phyloP scores from a whole-genome alignment of 2,113 vertebrate species.

The Leptobrachium leishanense region DNA sequence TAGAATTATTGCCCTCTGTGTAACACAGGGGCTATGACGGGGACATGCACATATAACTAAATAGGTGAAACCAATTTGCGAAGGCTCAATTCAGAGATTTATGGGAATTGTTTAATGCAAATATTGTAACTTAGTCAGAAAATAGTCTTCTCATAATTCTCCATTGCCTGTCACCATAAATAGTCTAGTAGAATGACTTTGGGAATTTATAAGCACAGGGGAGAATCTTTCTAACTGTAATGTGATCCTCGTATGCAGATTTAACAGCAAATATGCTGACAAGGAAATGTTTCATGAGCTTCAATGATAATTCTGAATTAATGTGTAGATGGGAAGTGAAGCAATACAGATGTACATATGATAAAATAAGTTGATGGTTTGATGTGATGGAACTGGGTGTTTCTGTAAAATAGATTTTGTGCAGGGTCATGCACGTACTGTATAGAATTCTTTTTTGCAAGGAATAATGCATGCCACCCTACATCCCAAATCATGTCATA shows the following conservation, averaged over 20 bases:
- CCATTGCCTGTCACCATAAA: not conserved
- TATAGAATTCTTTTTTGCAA: no score
- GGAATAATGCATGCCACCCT: no score
- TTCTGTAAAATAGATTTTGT: no score
- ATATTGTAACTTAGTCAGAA: not conserved
- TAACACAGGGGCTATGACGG: no score
- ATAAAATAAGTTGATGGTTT: constrained; percentile 18
- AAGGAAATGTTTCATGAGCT: not conserved
- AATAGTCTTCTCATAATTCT: not conserved
- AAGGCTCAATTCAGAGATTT: no score
- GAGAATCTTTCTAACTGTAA: not conserved
- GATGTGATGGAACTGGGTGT: no score
- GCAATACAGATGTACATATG: not conserved
- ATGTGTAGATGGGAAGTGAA: not conserved
- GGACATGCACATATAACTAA: no score
- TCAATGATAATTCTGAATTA: not conserved
- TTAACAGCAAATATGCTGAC: not conserved
- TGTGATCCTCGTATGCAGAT: not conserved
- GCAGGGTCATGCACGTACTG: no score
- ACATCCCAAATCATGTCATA: no score
- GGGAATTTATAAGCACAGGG: not conserved
- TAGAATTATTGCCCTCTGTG: no score
- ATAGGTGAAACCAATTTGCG: no score
- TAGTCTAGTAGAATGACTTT: not conserved
- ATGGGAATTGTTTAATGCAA: not conserved